Evolutionary conservation across 2,797 vertebrate species (phyloP).

Genomic region (Hyperoplus immaculatus): DNA sequence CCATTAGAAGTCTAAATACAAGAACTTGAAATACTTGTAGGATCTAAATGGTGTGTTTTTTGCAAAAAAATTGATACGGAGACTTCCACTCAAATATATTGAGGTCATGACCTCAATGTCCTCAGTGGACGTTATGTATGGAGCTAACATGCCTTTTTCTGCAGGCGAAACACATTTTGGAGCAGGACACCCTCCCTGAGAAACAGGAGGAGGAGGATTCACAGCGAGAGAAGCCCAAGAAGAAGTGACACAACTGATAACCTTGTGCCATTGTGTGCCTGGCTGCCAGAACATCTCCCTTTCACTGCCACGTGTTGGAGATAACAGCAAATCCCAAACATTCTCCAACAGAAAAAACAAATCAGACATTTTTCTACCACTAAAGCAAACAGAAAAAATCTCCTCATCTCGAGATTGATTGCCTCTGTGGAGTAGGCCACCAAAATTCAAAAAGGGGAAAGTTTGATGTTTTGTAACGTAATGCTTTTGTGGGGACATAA

Average conservation of each 20-base stretch:
- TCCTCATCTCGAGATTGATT: slow-evolving; percentile 65
- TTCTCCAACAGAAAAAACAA: slow-evolving; percentile 68
- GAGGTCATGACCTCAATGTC: slow-evolving; percentile 41
- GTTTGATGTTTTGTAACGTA: slow-evolving; percentile 43
- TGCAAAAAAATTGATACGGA: slow-evolving; percentile 28
- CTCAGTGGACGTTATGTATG: slow-evolving; percentile 21
- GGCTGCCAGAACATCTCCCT: slow-evolving; percentile 56
- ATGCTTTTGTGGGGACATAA: slow-evolving; percentile 29
- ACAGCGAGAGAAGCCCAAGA: slow-evolving; percentile 13
- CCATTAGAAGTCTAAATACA: background rate
- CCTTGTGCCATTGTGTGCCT: slow-evolving; percentile 61
- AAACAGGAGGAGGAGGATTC: slow-evolving; percentile 30
- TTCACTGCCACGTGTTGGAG: slow-evolving; percentile 61
- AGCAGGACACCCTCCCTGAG: slow-evolving; percentile 25
- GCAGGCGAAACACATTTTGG: slow-evolving; percentile 37
- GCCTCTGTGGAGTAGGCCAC: slow-evolving; percentile 59
- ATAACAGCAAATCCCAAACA: slow-evolving; percentile 75
- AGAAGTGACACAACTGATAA: slow-evolving; percentile 66
- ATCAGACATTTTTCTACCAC: slow-evolving; percentile 51
- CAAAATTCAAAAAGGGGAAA: slow-evolving; percentile 65
- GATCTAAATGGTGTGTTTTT: slow-evolving; percentile 38
- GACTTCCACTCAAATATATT: slow-evolving; percentile 1
- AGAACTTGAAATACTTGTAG: background rate
- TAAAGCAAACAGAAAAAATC: slow-evolving; percentile 68
- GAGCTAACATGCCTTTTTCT: slow-evolving; percentile 29